phyloP scores from a whole-genome alignment of 2,113 vertebrate genomes.

The Caracal caracal region DNA sequence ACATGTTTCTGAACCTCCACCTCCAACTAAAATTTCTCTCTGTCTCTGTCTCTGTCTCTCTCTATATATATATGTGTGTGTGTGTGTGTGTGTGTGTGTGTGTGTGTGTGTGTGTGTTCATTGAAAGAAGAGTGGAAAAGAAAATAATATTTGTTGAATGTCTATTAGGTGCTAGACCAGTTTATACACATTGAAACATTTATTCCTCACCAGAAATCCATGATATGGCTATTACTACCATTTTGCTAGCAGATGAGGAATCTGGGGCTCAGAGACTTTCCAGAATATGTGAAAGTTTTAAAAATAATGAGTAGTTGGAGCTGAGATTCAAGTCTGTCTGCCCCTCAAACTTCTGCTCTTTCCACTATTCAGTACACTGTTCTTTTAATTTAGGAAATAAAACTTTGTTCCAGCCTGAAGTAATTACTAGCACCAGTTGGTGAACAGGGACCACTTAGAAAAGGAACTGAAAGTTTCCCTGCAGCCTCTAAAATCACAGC shows the following conservation, averaged over 20 bases:
- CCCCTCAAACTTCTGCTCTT: neutral
- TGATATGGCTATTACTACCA: neutral
- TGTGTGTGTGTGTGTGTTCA: too few species aligned
- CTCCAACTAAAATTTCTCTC: neutral
- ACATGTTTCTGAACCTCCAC: neutral
- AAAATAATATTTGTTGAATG: neutral
- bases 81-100: too few species aligned
- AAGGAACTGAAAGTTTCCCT: neutral
- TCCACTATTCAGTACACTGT: neutral
- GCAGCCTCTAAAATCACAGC: neutral
- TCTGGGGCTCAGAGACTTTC: neutral
- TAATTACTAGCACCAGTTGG: neutral
- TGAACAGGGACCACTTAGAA: neutral
- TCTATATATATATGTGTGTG: too few species aligned
- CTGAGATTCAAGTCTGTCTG: neutral
- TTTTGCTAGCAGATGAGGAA: neutral
- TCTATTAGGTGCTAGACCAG: neutral
- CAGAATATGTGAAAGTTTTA: neutral
- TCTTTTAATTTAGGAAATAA: neutral
- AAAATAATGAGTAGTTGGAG: neutral
- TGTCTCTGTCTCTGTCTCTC: too few species aligned
- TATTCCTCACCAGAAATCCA: neutral
- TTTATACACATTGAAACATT: neutral
- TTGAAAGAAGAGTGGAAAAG: neutral
- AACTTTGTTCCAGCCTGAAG: neutral